A percentile compares a stretch with the other conserved stretches of the same genome.
These are phyloP conservation scores for Pseudoips prasinana DNA, from an alignment of 2,888 invertebrate species.

Conservation along the genomic window DNA sequence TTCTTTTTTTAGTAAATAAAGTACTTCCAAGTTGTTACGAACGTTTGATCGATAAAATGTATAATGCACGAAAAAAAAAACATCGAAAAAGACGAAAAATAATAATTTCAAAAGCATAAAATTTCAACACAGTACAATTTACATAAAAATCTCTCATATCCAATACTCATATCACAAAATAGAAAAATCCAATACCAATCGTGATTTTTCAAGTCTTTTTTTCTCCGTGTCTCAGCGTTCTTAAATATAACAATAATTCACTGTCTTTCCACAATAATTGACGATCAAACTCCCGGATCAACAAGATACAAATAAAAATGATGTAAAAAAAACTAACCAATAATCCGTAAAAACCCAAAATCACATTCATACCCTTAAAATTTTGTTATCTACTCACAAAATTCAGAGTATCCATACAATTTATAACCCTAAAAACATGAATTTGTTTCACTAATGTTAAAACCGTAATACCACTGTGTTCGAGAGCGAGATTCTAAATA, in stretches of 20 bases:
- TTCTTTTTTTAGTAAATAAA: conserved; percentile 10
- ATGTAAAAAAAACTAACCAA: conserved; percentile 37
- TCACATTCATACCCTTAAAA: conserved; percentile 66
- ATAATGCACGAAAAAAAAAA: conserved; percentile 26
- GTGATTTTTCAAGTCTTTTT: conserved; percentile 31
- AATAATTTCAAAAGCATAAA: conserved; percentile 19
- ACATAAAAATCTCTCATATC: conserved; percentile 21
- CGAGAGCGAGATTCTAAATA: conserved; percentile 77
- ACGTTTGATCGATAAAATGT: conserved; percentile 30
- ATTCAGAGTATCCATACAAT: conserved; percentile 73
- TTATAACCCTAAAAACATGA: conserved; percentile 66
- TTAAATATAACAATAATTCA: conserved; percentile 15
- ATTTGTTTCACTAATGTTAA: conserved; percentile 66
- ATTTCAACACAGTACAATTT: conserved; percentile 16
- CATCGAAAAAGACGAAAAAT: conserved; percentile 18
- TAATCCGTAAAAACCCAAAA: conserved; percentile 40
- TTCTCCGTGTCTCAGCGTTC: conserved; percentile 28
- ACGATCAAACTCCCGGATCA: conserved; percentile 35
- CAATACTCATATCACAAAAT: conserved; percentile 30
- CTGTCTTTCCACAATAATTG: conserved; percentile 23
- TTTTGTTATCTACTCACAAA: conserved; percentile 65
- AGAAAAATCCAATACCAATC: conserved; percentile 28
- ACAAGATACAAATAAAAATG: conserved; percentile 19
- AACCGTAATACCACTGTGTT: conserved; percentile 73
- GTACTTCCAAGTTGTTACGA: conserved; percentile 26